Evolutionary conservation across 1,140 invertebrate species (phyloP).

Genomic region (Charaxes varanes): DNA sequence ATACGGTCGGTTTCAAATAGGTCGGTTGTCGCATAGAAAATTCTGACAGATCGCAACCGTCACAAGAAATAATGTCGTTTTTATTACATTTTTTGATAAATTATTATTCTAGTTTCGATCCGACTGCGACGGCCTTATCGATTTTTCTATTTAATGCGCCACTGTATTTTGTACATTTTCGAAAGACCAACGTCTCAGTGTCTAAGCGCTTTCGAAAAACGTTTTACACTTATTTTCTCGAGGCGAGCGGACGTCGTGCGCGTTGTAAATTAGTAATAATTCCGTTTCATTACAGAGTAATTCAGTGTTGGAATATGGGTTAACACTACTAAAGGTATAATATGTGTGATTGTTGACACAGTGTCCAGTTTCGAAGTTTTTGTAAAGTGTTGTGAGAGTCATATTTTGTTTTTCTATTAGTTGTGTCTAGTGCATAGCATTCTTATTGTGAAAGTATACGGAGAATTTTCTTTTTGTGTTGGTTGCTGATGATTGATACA

Average conservation of each 20-base stretch:
- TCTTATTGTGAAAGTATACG: conserved; percentile 64
- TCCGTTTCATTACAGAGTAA: conserved; percentile 67
- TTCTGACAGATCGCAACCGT: conserved; percentile 67
- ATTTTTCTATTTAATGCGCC: conserved; percentile 68
- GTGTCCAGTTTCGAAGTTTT: conserved; percentile 24
- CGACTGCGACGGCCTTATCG: conserved; percentile 59
- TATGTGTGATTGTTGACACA: conserved; percentile 12
- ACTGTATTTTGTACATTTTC: conserved; percentile 63
- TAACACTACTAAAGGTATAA: conserved; percentile 32
- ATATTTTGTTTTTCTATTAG: conserved; percentile 56
- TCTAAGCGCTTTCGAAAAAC: conserved; percentile 69
- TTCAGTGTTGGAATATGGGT: conserved; percentile 64
- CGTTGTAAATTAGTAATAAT: conserved; percentile 69
- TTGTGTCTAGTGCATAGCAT: conserved; percentile 53
- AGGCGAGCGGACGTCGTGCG: conserved; percentile 56
- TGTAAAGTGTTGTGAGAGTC: conserved; percentile 21
- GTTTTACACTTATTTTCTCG: conserved; percentile 64
- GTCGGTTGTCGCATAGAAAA: conserved; percentile 58
- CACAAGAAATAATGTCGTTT: conserved; percentile 72
- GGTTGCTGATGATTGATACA: conserved; percentile 33
- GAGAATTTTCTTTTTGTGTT: conserved; percentile 56
- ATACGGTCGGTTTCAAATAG: conserved; percentile 26
- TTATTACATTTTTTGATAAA: conserved; percentile 75
- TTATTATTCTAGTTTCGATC: conserved; percentile 68
- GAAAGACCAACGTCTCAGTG: conserved; percentile 51